Evolutionary conservation across 2,797 vertebrate species (phyloP).

Genomic region (Kryptolebias ocellatus): DNA sequence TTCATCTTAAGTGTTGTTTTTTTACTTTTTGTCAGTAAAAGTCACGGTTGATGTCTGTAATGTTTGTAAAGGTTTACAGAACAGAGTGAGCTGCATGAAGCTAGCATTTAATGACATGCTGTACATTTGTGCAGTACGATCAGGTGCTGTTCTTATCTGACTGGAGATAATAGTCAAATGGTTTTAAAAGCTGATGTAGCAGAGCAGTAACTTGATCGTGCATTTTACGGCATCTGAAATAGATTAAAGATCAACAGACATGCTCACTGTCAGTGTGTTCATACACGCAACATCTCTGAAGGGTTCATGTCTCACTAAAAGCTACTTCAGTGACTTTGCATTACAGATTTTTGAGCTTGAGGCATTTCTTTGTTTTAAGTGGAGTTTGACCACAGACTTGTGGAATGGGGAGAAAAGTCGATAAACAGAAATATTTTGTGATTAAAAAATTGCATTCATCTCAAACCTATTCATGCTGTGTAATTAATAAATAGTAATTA

Average conservation of each 20-base stretch:
- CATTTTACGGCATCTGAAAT: slow-evolving; percentile 16
- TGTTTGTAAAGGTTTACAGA: background rate
- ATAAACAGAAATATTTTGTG: too few relatives aligned
- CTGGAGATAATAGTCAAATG: slow-evolving; percentile 12
- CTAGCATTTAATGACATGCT: background rate
- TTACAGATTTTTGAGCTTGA: slow-evolving; percentile 29
- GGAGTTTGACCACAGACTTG: slow-evolving; percentile 27
- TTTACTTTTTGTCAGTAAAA: too few relatives aligned
- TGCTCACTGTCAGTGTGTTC: slow-evolving; percentile 10
- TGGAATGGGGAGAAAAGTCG: background rate
- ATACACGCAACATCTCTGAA: slow-evolving; percentile 19
- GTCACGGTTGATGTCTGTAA: too few relatives aligned
- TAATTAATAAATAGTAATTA: slow-evolving; percentile 5
- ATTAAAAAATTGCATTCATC: too few relatives aligned
- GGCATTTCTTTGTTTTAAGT: slow-evolving; percentile 46
- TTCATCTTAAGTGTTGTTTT: too few relatives aligned
- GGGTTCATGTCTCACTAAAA: slow-evolving; percentile 57
- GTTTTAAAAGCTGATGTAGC: background rate
- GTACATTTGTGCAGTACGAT: background rate
- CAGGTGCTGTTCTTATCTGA: slow-evolving; percentile 8
- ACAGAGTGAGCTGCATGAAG: background rate
- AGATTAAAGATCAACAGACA: slow-evolving; percentile 12
- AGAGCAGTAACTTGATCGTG: slow-evolving; percentile 9
- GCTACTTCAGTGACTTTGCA: slow-evolving; percentile 53
- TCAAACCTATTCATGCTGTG: background rate